These are phyloP conservation scores for Spongilla lacustris DNA, from an alignment of 37 sponge, comb jelly and placozoan genomes.

Conservation along the genomic window DNA sequence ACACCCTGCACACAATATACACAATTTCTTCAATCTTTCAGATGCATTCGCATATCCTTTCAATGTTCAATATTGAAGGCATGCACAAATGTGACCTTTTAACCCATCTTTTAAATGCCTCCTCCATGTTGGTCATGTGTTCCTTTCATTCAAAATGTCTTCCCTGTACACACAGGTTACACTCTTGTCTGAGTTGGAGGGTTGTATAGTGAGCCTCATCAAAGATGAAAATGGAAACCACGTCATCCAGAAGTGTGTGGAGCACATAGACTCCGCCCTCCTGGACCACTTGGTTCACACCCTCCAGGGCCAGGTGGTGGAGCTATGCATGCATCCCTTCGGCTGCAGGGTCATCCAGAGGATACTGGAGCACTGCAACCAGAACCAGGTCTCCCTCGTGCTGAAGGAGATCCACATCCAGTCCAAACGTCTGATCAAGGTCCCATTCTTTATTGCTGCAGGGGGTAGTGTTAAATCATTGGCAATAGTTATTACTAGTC, in stretches of 20 bases:
- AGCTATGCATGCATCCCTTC: slow-evolving; percentile 91
- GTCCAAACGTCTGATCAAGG: slow-evolving; percentile 81
- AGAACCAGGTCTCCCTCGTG: slow-evolving; percentile 75
- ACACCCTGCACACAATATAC: too few species aligned
- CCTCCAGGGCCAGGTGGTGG: slow-evolving; percentile 82
- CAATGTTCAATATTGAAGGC: too few species aligned
- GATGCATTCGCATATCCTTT: too few species aligned
- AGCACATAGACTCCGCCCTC: slow-evolving; percentile 66
- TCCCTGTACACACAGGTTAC: slow-evolving; percentile 39
- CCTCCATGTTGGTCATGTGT: too few species aligned
- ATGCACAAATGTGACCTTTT: too few species aligned
- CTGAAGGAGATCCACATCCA: slow-evolving; percentile 79
- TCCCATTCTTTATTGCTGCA: neutral
- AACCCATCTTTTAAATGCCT: too few species aligned
- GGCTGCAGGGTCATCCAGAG: slow-evolving; percentile 98
- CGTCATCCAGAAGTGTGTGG: slow-evolving; percentile 97
- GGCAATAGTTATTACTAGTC: too few species aligned
- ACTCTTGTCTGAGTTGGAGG: slow-evolving; percentile 84
- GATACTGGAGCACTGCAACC: slow-evolving; percentile 88
- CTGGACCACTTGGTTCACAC: slow-evolving; percentile 76
- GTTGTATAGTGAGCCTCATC: slow-evolving; percentile 87
- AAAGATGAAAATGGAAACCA: slow-evolving; percentile 97
- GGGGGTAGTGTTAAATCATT: too few species aligned
- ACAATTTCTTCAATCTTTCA: too few species aligned
- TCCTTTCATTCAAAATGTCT: too few species aligned